Evolutionary conservation across 1,140 invertebrate genomes (phyloP).

Genomic region (Hermetia illucens): DNA sequence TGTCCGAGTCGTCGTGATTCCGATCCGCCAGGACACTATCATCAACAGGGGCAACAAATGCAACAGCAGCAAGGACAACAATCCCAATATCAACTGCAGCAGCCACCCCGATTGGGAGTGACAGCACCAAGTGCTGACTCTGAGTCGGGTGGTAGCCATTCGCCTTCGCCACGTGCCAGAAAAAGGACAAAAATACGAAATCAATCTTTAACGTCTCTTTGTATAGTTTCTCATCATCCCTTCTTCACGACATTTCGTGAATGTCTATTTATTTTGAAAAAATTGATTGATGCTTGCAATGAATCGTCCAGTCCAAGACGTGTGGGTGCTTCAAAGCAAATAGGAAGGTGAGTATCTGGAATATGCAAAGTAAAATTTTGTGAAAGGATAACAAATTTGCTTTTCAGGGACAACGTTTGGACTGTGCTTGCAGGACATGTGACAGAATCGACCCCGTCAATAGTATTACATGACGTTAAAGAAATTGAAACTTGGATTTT

Average conservation of each 20-base stretch:
- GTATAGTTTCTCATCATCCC: slow-evolving; percentile 96
- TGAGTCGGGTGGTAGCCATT: slow-evolving; percentile 74
- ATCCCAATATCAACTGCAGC: slow-evolving; percentile 13
- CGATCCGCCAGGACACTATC: slow-evolving; percentile 22
- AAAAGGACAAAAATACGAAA: slow-evolving; percentile 65
- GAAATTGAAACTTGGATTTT: slow-evolving; percentile 99
- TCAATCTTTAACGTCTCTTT: slow-evolving; percentile 91
- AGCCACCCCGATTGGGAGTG: slow-evolving; percentile 44
- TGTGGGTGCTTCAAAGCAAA: slow-evolving; percentile 75
- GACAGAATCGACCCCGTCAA: slow-evolving; percentile 66
- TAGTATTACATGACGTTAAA: slow-evolving; percentile 87
- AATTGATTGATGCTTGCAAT: slow-evolving; percentile 92
- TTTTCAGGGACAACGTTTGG: slow-evolving; percentile 81
- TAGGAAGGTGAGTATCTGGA: slow-evolving; percentile 48
- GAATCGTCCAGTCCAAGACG: slow-evolving; percentile 77
- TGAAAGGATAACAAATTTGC: neutral
- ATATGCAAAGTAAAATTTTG: neutral
- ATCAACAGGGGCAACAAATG: slow-evolving; percentile 12
- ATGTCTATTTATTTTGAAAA: slow-evolving; percentile 89
- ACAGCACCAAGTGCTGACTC: slow-evolving; percentile 60
- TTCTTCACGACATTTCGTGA: slow-evolving; percentile 97
- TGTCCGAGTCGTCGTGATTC: slow-evolving; percentile 54
- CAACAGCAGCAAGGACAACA: slow-evolving; percentile 11
- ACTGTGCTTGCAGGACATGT: slow-evolving; percentile 56
- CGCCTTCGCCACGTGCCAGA: slow-evolving; percentile 67